Evolutionary conservation across 1,140 invertebrate genomes (phyloP).

Genomic region (Rhopalosiphum maidis): DNA sequence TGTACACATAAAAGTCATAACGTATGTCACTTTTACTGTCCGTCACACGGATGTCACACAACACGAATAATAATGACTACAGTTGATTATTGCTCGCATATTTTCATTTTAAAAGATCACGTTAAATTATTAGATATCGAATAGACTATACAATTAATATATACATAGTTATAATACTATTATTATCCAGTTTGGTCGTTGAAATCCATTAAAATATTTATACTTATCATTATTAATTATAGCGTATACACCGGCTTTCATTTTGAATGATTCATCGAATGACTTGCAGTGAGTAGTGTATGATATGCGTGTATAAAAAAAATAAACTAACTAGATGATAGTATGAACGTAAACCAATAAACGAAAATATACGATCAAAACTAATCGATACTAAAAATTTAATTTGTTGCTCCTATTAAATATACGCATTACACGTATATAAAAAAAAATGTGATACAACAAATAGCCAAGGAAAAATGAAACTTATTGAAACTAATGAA

Average conservation of each 20-base stretch:
- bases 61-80: not conserved
- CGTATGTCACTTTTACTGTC: not conserved
- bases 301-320: not conserved
- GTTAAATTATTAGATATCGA: not conserved
- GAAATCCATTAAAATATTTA: constrained; percentile 1
- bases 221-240: not conserved
- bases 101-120: not conserved
- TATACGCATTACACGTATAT: not conserved
- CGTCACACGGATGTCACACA: not conserved
- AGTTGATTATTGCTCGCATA: not conserved
- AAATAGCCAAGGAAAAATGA: not conserved
- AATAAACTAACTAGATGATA: not conserved
- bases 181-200: not conserved
- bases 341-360: not conserved
- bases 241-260: not conserved
- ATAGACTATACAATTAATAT: not conserved
- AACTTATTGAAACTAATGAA: not conserved
- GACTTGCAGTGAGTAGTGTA: not conserved
- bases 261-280: not conserved
- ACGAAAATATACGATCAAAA: not conserved
- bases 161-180: not conserved
- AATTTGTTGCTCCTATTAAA: not conserved
- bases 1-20: not conserved
- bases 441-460: not conserved
- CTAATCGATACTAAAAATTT: not conserved